Evolutionary conservation across 2,797 vertebrate species (phyloP).

Genomic region (Acomys russatus): DNA sequence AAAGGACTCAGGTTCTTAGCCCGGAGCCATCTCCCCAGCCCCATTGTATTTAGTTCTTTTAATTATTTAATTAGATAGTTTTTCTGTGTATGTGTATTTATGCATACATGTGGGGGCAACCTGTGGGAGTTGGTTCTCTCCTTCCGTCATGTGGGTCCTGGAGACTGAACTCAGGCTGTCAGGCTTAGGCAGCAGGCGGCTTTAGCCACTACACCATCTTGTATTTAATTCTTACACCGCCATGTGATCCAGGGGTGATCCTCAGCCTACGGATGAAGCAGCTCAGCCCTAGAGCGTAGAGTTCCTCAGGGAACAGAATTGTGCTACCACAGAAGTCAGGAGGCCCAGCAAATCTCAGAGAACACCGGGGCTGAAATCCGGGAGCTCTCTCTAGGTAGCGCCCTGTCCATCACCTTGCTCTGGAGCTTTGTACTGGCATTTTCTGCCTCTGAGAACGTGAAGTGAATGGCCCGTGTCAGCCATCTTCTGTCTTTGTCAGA

Average conservation of each 20-base stretch:
- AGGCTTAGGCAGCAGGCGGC: not conserved
- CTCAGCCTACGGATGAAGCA: not conserved
- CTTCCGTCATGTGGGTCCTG: not conserved
- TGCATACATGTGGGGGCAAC: not conserved
- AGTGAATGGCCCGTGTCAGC: not conserved
- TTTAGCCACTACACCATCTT: not conserved
- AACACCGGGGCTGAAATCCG: constrained; percentile 23
- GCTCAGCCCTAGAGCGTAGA: not conserved
- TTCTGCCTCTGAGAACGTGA: constrained; percentile 26
- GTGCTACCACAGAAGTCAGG: not conserved
- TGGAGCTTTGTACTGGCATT: not conserved
- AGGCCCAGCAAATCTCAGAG: constrained; percentile 7
- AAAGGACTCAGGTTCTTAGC: not conserved
- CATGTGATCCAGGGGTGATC: not conserved
- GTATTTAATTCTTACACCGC: constrained; percentile 23
- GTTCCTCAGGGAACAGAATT: not conserved
- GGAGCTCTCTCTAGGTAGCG: not conserved
- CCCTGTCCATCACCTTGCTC: too few relatives aligned
- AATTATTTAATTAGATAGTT: not conserved
- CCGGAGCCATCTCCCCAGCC: not conserved
- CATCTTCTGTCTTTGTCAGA: not conserved
- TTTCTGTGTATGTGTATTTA: not conserved
- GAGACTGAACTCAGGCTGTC: not conserved
- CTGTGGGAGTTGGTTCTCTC: not conserved
- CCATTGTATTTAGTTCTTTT: not conserved